Conservation (phyloP, 1,140 invertebrate species). For the Harlomillsia oculata region DNA sequence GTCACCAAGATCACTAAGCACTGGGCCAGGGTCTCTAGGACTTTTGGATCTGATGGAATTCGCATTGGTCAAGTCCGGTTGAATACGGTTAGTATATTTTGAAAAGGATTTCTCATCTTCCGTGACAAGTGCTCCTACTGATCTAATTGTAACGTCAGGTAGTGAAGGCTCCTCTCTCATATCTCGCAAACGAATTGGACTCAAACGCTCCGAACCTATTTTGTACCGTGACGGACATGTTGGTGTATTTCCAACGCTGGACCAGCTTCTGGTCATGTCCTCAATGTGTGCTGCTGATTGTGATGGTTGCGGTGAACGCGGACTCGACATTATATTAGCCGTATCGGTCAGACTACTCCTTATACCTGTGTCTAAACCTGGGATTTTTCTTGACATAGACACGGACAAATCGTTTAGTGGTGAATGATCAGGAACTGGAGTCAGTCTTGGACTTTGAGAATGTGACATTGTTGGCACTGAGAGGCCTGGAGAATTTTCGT, state of each 20-base stretch:
- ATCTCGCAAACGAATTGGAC: neutral
- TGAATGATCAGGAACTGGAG: slow-evolving; percentile 26
- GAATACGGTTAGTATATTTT: neutral
- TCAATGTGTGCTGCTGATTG: slow-evolving; percentile 60
- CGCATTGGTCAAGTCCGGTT: neutral
- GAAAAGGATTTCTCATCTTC: neutral
- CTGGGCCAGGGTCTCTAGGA: neutral
- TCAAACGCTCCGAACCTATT: too few species aligned
- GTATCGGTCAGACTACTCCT: slow-evolving; percentile 4
- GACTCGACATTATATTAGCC: slow-evolving; percentile 42
- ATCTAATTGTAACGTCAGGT: slow-evolving; percentile 20
- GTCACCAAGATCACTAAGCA: neutral
- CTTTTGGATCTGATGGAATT: neutral
- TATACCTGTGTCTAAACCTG: neutral
- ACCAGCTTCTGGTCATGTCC: slow-evolving; percentile 75
- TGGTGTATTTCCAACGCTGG: slow-evolving; percentile 70
- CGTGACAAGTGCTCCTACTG: too few species aligned
- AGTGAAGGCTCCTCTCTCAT: neutral
- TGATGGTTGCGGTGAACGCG: slow-evolving; percentile 58
- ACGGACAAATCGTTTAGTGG: slow-evolving; percentile 32
- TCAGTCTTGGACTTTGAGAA: slow-evolving; percentile 19
- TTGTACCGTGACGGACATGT: slow-evolving; percentile 39
- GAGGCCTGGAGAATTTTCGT: neutral
- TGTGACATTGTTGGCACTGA: slow-evolving; percentile 12
- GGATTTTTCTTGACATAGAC: slow-evolving; percentile 6